These are phyloP conservation scores for Thunnus maccoyii DNA, from an alignment of 2,113 vertebrate species.

Conservation along the genomic window DNA sequence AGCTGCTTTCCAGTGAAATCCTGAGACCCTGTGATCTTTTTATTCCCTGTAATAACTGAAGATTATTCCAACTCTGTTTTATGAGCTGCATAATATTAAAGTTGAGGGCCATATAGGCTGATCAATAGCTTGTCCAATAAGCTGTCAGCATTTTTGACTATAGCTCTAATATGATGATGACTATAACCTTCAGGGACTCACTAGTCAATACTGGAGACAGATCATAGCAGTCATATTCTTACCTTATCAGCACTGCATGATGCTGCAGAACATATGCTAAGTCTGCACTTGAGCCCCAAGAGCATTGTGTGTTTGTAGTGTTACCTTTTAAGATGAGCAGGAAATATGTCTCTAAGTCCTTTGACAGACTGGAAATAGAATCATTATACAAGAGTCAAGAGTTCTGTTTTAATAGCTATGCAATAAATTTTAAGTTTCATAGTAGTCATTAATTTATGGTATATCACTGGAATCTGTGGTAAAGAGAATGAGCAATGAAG, in stretches of 20 bases:
- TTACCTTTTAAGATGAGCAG: constrained; percentile 10
- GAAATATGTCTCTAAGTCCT: background rate
- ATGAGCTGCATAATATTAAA: constrained; percentile 78
- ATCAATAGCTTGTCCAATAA: constrained; percentile 84
- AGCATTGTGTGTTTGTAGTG: constrained; percentile 25
- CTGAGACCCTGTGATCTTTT: constrained; percentile 41
- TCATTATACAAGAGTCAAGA: constrained; percentile 45
- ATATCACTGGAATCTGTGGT: constrained; percentile 17
- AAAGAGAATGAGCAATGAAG: constrained; percentile 54
- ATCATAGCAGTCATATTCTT: constrained; percentile 65
- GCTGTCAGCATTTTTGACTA: constrained; percentile 84
- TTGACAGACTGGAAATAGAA: constrained; percentile 39
- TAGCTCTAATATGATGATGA: constrained; percentile 80
- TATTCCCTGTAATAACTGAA: constrained; percentile 55
- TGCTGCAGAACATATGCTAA: constrained; percentile 42
- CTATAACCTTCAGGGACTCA: constrained; percentile 75
- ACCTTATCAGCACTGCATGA: constrained; percentile 67
- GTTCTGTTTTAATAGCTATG: constrained; percentile 20
- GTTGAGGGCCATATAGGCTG: constrained; percentile 64
- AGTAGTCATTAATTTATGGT: constrained; percentile 46
- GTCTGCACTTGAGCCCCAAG: constrained; percentile 17
- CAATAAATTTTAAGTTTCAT: constrained; percentile 23
- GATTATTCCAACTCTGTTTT: constrained; percentile 69
- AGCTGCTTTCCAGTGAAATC: constrained; percentile 27
- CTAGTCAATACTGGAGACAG: constrained; percentile 72